Conservation (phyloP, 2,113 vertebrate genomes). For the Egretta garzetta region DNA sequence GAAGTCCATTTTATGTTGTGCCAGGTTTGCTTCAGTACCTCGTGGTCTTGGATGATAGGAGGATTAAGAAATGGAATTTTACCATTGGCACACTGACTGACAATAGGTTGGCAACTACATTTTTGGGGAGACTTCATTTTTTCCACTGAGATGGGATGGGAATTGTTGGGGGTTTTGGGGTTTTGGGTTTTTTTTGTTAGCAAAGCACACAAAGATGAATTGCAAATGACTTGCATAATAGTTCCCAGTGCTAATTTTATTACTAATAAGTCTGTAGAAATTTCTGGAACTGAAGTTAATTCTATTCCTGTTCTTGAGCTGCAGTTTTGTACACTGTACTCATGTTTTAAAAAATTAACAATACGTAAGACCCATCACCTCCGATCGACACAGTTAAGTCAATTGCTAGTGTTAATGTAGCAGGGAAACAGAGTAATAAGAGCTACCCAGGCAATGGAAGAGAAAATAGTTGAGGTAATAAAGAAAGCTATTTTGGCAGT, state of each 20-base stretch:
- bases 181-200: not conserved
- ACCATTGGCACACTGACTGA: not conserved
- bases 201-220: not conserved
- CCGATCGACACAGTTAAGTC: not conserved
- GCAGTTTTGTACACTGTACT: not conserved
- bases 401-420: not conserved
- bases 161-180: not conserved
- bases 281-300: not conserved
- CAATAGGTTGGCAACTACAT: not conserved
- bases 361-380: not conserved
- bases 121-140: not conserved
- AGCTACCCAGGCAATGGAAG: not conserved
- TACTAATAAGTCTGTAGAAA: not conserved
- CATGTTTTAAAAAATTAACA: not conserved
- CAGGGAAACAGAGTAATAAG: not conserved
- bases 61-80: slow-evolving; percentile 30
- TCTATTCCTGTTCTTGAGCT: not conserved
- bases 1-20: slow-evolving; percentile 38
- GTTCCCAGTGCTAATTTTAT: not conserved
- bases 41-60: not conserved
- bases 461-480: not conserved
- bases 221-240: not conserved
- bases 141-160: not conserved
- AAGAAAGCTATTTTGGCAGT: not conserved
- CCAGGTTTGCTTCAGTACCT: slow-evolving; percentile 26